A percentile compares a stretch with the other conserved stretches of the same genome.
Conservation (phyloP, 2,113 vertebrate species). For the Mugil cephalus region DNA sequence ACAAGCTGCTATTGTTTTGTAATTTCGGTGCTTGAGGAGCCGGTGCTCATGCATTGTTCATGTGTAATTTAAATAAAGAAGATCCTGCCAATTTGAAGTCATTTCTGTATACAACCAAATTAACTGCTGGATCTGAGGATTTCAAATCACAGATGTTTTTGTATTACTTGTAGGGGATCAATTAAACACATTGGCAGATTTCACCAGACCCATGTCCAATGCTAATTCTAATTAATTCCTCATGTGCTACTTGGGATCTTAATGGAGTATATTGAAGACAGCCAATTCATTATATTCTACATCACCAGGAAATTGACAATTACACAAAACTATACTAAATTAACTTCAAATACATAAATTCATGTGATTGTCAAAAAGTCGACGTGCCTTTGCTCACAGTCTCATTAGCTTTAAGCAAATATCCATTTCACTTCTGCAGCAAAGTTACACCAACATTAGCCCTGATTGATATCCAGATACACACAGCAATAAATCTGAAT, state of each 20-base stretch:
- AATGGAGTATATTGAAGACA: conserved; percentile 16
- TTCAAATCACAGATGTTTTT: conserved; percentile 11
- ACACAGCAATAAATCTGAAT: conserved; percentile 50
- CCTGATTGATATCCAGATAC: conserved; percentile 58
- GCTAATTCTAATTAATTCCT: conserved; percentile 16
- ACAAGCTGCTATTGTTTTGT: conserved; percentile 23
- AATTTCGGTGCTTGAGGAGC: conserved; percentile 32
- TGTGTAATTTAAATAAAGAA: not conserved
- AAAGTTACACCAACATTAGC: conserved; percentile 49
- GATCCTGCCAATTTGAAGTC: conserved; percentile 23
- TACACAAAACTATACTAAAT: conserved; percentile 56
- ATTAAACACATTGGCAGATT: conserved; percentile 19
- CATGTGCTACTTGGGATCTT: conserved; percentile 9
- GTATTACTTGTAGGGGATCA: conserved; percentile 5
- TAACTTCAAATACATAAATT: conserved; percentile 58
- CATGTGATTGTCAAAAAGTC: conserved; percentile 72
- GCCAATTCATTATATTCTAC: conserved; percentile 39
- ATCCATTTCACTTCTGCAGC: conserved; percentile 47
- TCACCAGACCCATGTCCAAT: conserved; percentile 9
- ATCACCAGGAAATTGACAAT: conserved; percentile 51
- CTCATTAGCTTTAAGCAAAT: conserved; percentile 33
- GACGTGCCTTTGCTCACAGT: conserved; percentile 56
- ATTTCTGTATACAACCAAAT: conserved; percentile 25
- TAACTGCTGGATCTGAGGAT: conserved; percentile 17
- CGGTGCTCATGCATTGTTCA: conserved; percentile 4